Evolutionary conservation across 2,888 invertebrate genomes (phyloP).

Genomic region (Spodoptera picta): DNA sequence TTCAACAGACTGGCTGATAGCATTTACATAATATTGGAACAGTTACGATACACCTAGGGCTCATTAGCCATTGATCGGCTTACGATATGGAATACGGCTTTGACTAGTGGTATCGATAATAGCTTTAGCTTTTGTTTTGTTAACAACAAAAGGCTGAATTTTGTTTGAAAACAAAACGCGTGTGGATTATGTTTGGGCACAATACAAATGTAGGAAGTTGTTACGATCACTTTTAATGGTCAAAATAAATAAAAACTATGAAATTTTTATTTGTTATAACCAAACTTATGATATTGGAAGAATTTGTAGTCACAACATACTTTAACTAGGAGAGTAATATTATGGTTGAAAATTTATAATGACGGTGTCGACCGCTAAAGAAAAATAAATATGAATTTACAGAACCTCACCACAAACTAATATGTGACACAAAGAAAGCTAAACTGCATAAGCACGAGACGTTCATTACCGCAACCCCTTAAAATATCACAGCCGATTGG

Average conservation of each 20-base stretch:
- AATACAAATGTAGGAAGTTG: too few relatives aligned
- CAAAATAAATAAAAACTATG: too few relatives aligned
- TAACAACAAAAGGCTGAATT: constrained; percentile 23
- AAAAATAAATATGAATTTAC: constrained; percentile 1
- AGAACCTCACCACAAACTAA: constrained; percentile 18
- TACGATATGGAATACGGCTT: constrained; percentile 69
- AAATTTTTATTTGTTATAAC: too few relatives aligned
- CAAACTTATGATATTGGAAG: too few relatives aligned
- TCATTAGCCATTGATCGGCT: constrained; percentile 82
- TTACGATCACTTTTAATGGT: too few relatives aligned
- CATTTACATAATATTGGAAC: constrained; percentile 85
- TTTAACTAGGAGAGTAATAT: too few relatives aligned
- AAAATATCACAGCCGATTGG: constrained; percentile 59
- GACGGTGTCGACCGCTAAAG: not conserved
- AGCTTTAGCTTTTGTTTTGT: constrained; percentile 34
- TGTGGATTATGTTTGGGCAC: not conserved
- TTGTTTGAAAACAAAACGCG: constrained; percentile 7
- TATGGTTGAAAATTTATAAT: too few relatives aligned
- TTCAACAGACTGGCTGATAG: constrained; percentile 74
- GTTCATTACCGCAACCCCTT: constrained; percentile 57
- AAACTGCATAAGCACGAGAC: constrained; percentile 42
- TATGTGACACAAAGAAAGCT: constrained; percentile 36
- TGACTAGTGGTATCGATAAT: constrained; percentile 44
- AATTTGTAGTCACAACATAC: too few relatives aligned
- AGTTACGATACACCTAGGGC: constrained; percentile 76